Evolutionary conservation across 1,140 invertebrate species (phyloP).

Genomic region (Lordiphosa stackelbergi): DNA sequence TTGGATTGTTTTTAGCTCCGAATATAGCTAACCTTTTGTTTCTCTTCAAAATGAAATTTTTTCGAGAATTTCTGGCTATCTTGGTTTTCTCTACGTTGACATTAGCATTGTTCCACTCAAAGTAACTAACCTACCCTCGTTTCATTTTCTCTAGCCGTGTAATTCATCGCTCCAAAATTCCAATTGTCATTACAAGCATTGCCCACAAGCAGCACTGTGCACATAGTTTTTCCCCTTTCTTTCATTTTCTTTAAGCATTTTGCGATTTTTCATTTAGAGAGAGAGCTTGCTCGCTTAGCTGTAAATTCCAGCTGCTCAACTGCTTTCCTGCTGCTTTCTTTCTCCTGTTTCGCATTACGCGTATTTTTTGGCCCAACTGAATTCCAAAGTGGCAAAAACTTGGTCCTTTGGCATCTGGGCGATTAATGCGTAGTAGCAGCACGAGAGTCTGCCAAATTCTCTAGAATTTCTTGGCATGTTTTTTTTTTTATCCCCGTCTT

Average conservation of each 20-base stretch:
- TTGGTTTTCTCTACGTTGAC: too few relatives aligned
- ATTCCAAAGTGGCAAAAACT: constrained; percentile 45
- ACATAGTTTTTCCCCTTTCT: constrained; percentile 24
- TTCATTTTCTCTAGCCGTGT: too few relatives aligned
- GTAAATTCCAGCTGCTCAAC: constrained; percentile 62
- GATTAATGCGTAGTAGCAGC: constrained; percentile 60
- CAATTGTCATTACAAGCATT: constrained; percentile 58
- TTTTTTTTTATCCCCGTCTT: neutral
- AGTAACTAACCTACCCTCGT: too few relatives aligned
- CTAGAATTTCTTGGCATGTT: constrained; percentile 35
- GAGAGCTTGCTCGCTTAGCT: constrained; percentile 38
- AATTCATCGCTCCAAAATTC: constrained; percentile 40
- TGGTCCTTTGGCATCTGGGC: constrained; percentile 59
- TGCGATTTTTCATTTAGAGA: too few relatives aligned
- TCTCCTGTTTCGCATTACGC: constrained; percentile 24
- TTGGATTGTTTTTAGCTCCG: too few relatives aligned
- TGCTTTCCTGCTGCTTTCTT: neutral
- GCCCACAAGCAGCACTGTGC: constrained; percentile 20
- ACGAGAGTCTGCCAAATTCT: constrained; percentile 60
- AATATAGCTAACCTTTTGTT: too few relatives aligned
- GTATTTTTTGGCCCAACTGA: constrained; percentile 27
- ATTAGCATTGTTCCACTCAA: too few relatives aligned
- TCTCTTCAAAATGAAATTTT: too few relatives aligned
- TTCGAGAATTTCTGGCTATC: too few relatives aligned
- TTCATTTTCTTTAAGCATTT: constrained; percentile 30